Conservation (phyloP, 1,140 invertebrate species). For the Temnothorax curvispinosus region DNA sequence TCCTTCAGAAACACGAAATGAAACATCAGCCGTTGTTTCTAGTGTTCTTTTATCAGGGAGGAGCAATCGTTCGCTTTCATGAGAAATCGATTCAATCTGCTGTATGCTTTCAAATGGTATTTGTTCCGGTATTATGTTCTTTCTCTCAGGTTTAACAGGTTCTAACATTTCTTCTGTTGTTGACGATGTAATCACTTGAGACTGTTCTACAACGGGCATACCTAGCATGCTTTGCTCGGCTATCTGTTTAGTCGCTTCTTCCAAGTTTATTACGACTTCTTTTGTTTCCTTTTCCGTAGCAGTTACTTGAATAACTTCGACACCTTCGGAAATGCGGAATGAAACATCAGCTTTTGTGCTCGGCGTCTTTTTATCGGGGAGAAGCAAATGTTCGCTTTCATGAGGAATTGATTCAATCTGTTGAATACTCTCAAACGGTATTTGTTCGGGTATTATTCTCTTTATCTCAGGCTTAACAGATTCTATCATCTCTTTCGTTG, state of each 20-base stretch:
- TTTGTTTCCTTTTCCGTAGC: too few species aligned
- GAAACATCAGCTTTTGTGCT: too few species aligned
- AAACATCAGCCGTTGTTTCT: slow-evolving; percentile 74
- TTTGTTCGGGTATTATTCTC: slow-evolving; percentile 73
- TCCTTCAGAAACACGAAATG: slow-evolving; percentile 75
- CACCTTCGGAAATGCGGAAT: too few species aligned
- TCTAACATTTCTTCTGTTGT: slow-evolving; percentile 70
- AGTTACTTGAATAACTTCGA: too few species aligned
- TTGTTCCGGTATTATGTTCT: slow-evolving; percentile 73
- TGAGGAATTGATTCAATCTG: slow-evolving; percentile 63
- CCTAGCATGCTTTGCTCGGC: slow-evolving; percentile 75
- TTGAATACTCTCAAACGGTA: slow-evolving; percentile 79
- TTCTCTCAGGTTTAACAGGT: slow-evolving; percentile 65
- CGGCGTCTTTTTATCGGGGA: too few species aligned
- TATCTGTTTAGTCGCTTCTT: slow-evolving; percentile 73
- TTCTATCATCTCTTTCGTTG: slow-evolving; percentile 69
- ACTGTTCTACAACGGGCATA: slow-evolving; percentile 75
- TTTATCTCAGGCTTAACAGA: slow-evolving; percentile 69
- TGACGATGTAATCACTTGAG: slow-evolving; percentile 77
- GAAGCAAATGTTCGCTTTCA: too few species aligned
- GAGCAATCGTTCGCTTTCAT: slow-evolving; percentile 78
- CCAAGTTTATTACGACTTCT: not conserved
- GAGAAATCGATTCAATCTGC: slow-evolving; percentile 72
- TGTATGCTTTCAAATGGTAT: slow-evolving; percentile 79
- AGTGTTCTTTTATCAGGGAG: slow-evolving; percentile 61